These are phyloP conservation scores for Pseudochaenichthys georgianus DNA, from an alignment of 2,797 vertebrate genomes.

Conservation along the genomic window DNA sequence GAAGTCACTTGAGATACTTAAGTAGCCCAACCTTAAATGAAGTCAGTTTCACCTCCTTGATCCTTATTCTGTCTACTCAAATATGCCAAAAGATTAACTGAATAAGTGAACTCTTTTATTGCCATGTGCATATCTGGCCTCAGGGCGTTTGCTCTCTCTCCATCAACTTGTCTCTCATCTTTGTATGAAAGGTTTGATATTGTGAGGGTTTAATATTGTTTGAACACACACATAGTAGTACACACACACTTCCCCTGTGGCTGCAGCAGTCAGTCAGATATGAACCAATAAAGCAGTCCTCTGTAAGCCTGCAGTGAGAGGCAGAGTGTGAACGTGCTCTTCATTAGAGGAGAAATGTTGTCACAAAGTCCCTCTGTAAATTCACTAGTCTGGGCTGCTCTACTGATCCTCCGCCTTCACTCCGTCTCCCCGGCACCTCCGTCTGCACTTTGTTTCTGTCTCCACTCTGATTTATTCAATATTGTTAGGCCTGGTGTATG, in stretches of 20 bases:
- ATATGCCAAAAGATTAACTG: constrained; percentile 18
- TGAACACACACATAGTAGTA: constrained; percentile 29
- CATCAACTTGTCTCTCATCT: constrained; percentile 31
- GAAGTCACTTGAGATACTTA: not conserved
- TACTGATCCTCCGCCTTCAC: constrained; percentile 43
- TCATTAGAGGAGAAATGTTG: constrained; percentile 68
- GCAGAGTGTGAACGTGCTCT: constrained; percentile 41
- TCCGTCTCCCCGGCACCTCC: constrained; percentile 17
- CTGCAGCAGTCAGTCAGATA: constrained; percentile 63
- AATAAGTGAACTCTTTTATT: constrained; percentile 37
- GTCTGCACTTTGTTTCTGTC: constrained; percentile 33
- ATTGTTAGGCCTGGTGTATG: constrained; percentile 2
- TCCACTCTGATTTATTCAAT: constrained; percentile 13
- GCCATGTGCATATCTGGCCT: constrained; percentile 32
- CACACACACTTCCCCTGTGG: constrained; percentile 16
- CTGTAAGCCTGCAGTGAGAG: constrained; percentile 47
- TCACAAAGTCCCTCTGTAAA: constrained; percentile 48
- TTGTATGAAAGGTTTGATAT: constrained; percentile 44
- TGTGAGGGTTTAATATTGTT: constrained; percentile 54
- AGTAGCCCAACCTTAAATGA: constrained; percentile 8
- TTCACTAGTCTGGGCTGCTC: constrained; percentile 35
- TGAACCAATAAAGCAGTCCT: constrained; percentile 69
- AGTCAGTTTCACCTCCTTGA: constrained; percentile 10
- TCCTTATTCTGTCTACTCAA: constrained; percentile 25
- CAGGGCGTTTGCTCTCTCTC: constrained; percentile 20